Evolutionary conservation across 2,888 invertebrate genomes (phyloP).

Genomic region (Tenthredo distinguenda): DNA sequence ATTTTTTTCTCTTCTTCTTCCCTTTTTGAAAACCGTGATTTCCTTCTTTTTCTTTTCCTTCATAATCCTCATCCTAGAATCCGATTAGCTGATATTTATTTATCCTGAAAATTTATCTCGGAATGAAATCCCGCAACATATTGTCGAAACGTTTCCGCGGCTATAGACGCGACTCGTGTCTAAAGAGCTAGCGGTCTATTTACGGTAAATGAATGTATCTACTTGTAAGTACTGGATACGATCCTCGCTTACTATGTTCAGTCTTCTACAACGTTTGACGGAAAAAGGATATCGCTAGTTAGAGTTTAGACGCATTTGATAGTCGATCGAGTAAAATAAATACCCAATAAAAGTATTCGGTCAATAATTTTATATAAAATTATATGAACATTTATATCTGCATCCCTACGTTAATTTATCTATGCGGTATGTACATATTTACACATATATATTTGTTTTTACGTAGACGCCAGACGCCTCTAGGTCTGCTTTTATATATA

Average conservation of each 20-base stretch:
- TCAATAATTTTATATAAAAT: neutral
- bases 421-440: slow-evolving; percentile 3
- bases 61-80: neutral
- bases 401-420: neutral
- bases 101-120: neutral
- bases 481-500: neutral
- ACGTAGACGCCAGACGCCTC: neutral
- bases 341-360: neutral
- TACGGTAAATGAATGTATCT: slow-evolving; percentile 50
- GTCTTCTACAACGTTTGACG: slow-evolving; percentile 20
- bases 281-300: neutral
- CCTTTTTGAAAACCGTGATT: neutral
- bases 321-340: neutral
- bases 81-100: neutral
- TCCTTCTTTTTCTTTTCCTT: neutral
- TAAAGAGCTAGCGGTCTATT: slow-evolving; percentile 40
- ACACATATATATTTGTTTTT: slow-evolving; percentile 11
- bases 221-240: slow-evolving; percentile 43
- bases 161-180: slow-evolving; percentile 16
- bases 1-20: neutral
- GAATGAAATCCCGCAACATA: neutral
- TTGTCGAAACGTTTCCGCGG: slow-evolving; percentile 25
- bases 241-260: slow-evolving; percentile 24
- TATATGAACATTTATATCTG: neutral
- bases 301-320: neutral